These are phyloP conservation scores for Bettongia penicillata DNA, from an alignment of 2,113 vertebrate species.

Conservation along the genomic window DNA sequence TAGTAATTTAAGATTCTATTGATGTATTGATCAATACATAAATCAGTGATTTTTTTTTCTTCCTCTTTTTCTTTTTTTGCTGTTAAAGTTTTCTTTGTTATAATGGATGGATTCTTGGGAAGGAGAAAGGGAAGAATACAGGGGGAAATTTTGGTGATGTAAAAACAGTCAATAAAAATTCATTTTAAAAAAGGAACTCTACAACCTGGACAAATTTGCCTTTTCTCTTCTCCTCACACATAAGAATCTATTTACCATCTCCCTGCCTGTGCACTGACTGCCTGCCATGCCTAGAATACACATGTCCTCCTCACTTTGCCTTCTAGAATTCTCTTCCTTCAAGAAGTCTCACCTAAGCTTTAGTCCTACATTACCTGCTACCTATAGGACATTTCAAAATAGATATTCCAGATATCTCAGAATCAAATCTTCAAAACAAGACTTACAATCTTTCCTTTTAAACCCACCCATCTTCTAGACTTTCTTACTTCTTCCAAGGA, in stretches of 20 bases:
- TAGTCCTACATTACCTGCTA: neutral
- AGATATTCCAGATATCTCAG: no score
- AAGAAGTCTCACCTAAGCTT: neutral
- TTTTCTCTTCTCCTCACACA: neutral
- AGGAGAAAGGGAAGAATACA: neutral
- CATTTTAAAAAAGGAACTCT: neutral
- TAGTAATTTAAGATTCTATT: neutral
- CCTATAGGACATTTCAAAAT: neutral
- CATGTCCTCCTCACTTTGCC: no score
- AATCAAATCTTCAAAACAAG: neutral
- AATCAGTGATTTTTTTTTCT: neutral
- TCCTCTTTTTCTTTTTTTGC: neutral
- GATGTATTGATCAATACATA: neutral
- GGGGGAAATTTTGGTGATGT: neutral
- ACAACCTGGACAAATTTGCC: neutral
- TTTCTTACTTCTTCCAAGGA: neutral
- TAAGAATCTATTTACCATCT: neutral
- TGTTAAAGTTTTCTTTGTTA: neutral
- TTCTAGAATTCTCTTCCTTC: neutral
- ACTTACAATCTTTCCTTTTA: neutral
- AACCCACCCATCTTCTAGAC: neutral
- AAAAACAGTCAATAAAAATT: neutral
- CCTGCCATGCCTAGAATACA: neutral
- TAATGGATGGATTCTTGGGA: neutral
- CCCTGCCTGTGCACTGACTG: neutral